Conservation (phyloP, 1,140 invertebrate species). For the Globodera ellingtonae region DNA sequence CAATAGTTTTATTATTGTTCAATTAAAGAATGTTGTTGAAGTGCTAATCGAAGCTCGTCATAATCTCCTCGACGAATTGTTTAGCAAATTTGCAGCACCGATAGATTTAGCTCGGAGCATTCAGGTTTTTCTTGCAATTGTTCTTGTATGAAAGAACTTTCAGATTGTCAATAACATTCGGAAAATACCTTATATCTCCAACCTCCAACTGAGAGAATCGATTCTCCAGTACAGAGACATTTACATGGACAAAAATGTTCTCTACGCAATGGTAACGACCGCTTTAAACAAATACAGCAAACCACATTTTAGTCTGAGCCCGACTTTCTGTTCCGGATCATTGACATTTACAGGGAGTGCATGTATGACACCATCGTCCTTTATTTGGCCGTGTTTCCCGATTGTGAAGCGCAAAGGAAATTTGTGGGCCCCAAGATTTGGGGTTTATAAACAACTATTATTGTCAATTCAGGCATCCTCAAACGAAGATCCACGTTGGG, state of each 20-base stretch:
- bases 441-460: slow-evolving; percentile 1
- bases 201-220: slow-evolving; percentile 2
- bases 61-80: slow-evolving; percentile 60
- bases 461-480: slow-evolving; percentile 31
- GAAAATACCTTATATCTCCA: slow-evolving; percentile 58
- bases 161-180: slow-evolving; percentile 62
- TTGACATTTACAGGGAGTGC: slow-evolving; percentile 63
- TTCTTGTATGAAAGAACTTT: slow-evolving; percentile 7
- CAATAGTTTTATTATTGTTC: background rate
- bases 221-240: slow-evolving; percentile 60
- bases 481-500: slow-evolving; percentile 59
- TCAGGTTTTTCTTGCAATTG: slow-evolving; percentile 40
- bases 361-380: slow-evolving; percentile 65
- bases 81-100: slow-evolving; percentile 63
- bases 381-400: slow-evolving; percentile 64
- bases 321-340: slow-evolving; percentile 56
- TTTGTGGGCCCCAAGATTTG: slow-evolving; percentile 40
- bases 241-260: slow-evolving; percentile 61
- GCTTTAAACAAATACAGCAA: background rate
- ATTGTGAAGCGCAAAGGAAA: slow-evolving; percentile 51
- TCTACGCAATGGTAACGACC: slow-evolving; percentile 48
- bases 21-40: slow-evolving; percentile 50
- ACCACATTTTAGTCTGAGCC: slow-evolving; percentile 50
- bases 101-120: slow-evolving; percentile 60
- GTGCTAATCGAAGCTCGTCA: slow-evolving; percentile 59